These are phyloP conservation scores for Ornithoptera priamus DNA, from an alignment of 2,888 invertebrate genomes.

Conservation along the genomic window DNA sequence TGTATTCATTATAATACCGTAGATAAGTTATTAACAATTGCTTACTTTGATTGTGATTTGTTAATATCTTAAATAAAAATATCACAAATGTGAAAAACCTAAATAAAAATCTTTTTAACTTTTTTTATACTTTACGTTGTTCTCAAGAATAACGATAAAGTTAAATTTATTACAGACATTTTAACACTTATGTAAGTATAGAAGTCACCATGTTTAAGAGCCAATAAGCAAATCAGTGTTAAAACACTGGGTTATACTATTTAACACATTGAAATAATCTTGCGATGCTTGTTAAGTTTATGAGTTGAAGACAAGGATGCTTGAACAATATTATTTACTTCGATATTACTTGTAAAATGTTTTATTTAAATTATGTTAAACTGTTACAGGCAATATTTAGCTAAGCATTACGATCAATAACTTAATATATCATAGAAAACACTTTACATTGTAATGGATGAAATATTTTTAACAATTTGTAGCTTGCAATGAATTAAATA, in stretches of 20 bases:
- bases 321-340: neutral
- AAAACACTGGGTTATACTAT: conserved; percentile 29
- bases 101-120: no score
- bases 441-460: neutral
- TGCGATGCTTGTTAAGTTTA: conserved; percentile 3
- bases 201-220: conserved; percentile 18
- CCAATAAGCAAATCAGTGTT: conserved; percentile 3
- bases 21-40: no score
- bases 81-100: no score
- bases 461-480: neutral
- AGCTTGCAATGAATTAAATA: neutral
- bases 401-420: neutral
- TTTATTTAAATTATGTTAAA: neutral
- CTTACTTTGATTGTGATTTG: no score
- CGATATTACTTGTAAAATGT: neutral
- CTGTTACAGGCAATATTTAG: neutral
- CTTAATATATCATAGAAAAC: neutral
- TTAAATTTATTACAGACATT: conserved; percentile 12
- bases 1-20: no score
- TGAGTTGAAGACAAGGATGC: conserved; percentile 1
- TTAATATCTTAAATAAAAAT: no score
- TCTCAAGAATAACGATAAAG: conserved; percentile 2
- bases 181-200: conserved; percentile 25
- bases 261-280: conserved; percentile 2
- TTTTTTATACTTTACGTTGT: neutral